Conservation (phyloP, 2,888 invertebrate species). For the Pristionchus fissidentatus region DNA sequence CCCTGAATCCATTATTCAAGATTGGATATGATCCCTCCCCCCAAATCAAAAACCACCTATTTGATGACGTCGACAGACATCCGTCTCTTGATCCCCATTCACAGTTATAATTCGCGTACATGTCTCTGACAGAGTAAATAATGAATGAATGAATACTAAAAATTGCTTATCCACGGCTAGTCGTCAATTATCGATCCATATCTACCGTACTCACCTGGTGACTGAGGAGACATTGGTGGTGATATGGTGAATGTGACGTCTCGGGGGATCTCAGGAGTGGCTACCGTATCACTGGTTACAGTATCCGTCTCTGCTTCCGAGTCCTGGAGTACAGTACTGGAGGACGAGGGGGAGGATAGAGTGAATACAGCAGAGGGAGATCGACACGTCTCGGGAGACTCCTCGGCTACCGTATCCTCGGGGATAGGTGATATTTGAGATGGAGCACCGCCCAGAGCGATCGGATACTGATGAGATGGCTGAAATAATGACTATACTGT, state of each 20-base stretch:
- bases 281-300: not conserved
- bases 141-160: too few relatives aligned
- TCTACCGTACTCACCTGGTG: not conserved
- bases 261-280: too few relatives aligned
- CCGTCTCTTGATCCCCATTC: too few relatives aligned
- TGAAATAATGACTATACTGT: too few relatives aligned
- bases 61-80: too few relatives aligned
- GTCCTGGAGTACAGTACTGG: not conserved
- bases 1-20: too few relatives aligned
- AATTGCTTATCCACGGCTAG: too few relatives aligned
- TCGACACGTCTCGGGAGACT: too few relatives aligned
- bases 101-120: too few relatives aligned
- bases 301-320: conserved; percentile 4
- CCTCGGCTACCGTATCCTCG: not conserved
- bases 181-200: not conserved
- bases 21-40: too few relatives aligned
- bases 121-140: too few relatives aligned
- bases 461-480: not conserved
- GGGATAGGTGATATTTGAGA: conserved; percentile 12
- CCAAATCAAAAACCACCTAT: too few relatives aligned
- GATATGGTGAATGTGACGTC: conserved; percentile 24
- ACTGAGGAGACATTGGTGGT: conserved; percentile 18
- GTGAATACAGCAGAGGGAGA: conserved; percentile 7
- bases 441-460: conserved; percentile 2
- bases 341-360: conserved; percentile 13